These are phyloP conservation scores for Ophioninae sp. DNA, from an alignment of 2,888 invertebrate genomes.

Conservation along the genomic window DNA sequence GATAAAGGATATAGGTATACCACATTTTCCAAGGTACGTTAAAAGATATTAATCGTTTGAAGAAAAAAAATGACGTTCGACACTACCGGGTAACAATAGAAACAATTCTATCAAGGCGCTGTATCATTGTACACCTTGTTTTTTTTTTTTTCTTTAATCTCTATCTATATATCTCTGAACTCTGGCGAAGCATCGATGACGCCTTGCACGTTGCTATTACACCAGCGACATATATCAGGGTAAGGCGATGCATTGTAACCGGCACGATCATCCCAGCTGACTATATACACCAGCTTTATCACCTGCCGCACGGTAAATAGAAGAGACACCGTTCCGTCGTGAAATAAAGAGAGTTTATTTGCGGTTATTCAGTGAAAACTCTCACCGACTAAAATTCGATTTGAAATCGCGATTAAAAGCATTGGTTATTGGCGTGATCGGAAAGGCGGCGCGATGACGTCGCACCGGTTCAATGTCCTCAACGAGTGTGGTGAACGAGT, in stretches of 20 bases:
- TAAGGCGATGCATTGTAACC: conserved; percentile 38
- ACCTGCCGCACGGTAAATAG: conserved; percentile 58
- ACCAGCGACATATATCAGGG: conserved; percentile 64
- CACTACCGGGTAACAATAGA: conserved; percentile 49
- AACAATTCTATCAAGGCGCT: conserved; percentile 36
- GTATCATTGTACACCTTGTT: conserved; percentile 32
- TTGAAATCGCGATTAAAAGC: conserved; percentile 54
- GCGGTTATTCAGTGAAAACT: conserved; percentile 29
- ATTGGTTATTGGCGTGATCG: conserved; percentile 46
- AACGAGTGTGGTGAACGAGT: neutral
- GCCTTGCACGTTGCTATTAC: conserved; percentile 56
- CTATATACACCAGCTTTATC: conserved; percentile 38
- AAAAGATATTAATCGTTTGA: conserved; percentile 1
- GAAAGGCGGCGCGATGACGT: conserved; percentile 19
- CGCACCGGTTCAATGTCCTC: conserved; percentile 44
- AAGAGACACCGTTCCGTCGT: conserved; percentile 2
- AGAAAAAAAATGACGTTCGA: conserved; percentile 38
- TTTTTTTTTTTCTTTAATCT: conserved; percentile 10
- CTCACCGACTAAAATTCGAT: conserved; percentile 43
- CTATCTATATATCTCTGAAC: conserved; percentile 8
- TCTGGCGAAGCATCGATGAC: conserved; percentile 49
- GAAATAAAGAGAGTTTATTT: conserved; percentile 37
- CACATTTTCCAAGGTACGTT: neutral
- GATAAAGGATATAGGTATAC: neutral
- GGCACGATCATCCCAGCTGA: conserved; percentile 37